Percentiles rank a stretch among this genome's conserved stretches.
phyloP scores from a whole-genome alignment of 53 echinoderm and acorn worm genomes.

The Patiria pectinifera region DNA sequence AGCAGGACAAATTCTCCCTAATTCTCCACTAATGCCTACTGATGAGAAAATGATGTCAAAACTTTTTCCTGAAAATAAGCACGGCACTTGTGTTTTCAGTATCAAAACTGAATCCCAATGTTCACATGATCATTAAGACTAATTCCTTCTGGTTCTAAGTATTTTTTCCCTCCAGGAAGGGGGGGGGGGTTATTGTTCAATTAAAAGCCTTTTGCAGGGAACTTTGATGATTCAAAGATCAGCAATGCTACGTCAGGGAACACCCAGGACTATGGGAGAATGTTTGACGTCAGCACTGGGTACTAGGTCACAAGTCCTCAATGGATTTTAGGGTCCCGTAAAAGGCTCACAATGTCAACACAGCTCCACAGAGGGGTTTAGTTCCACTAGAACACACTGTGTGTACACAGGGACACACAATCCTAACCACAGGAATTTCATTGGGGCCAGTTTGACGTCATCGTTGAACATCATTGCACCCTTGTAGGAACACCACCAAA shows the following conservation, averaged over 20 bases:
- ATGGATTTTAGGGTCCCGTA: not conserved
- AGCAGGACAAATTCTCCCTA: conserved; percentile 15
- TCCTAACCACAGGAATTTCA: conserved; percentile 54
- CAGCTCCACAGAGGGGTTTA: not conserved
- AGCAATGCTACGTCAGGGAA: conserved; percentile 27
- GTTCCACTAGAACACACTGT: conserved; percentile 9
- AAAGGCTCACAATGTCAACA: not conserved
- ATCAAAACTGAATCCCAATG: conserved; percentile 1
- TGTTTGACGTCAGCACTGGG: conserved; percentile 46
- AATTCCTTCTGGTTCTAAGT: not conserved
- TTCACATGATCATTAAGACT: not conserved
- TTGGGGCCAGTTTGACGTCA: conserved; percentile 54
- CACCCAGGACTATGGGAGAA: conserved; percentile 41
- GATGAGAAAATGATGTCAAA: not conserved
- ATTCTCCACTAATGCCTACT: not conserved
- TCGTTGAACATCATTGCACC: not conserved
- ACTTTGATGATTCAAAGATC: conserved; percentile 27
- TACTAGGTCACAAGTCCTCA: not conserved
- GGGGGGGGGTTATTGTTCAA: not conserved
- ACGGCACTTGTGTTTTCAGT: not conserved
- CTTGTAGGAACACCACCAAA: conserved; percentile 17
- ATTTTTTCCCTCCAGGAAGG: not conserved
- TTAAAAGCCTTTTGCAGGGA: not conserved
- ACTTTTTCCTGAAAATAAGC: not conserved
- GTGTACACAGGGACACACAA: conserved; percentile 18